phyloP scores from a whole-genome alignment of 2,797 vertebrate species.

The Gobionotothen gibberifrons region DNA sequence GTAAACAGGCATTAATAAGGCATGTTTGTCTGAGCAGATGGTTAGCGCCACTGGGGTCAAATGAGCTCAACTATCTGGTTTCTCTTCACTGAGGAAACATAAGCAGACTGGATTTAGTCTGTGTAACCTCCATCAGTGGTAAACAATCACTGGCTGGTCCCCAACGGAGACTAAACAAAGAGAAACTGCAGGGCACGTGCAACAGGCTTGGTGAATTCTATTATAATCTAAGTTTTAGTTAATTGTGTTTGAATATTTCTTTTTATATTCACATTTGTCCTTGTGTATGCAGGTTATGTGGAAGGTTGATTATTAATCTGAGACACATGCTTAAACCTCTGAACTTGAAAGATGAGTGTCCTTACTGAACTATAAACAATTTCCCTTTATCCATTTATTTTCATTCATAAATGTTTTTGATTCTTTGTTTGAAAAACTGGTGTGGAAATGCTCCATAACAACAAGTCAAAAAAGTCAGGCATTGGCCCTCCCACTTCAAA shows the following conservation, averaged over 20 bases:
- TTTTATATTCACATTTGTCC: neutral
- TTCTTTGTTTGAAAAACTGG: neutral
- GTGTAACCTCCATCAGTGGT: conserved; percentile 1
- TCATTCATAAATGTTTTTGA: too few species aligned
- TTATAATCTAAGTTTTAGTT: conserved; percentile 4
- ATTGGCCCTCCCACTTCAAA: neutral
- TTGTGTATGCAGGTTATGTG: neutral
- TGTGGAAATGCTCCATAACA: neutral
- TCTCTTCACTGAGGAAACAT: conserved; percentile 19
- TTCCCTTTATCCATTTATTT: too few species aligned
- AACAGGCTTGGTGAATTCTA: neutral
- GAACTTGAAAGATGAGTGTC: too few species aligned
- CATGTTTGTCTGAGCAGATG: conserved; percentile 28
- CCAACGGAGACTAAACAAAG: conserved; percentile 5
- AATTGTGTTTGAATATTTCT: neutral
- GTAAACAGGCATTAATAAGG: conserved; percentile 21
- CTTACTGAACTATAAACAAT: too few species aligned
- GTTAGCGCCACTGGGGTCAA: conserved; percentile 24
- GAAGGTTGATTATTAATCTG: too few species aligned
- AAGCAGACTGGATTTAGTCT: conserved; percentile 28
- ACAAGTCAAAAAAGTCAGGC: neutral
- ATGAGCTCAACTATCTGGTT: conserved; percentile 23
- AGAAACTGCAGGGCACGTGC: conserved; percentile 1
- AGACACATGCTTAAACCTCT: too few species aligned
- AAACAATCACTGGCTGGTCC: conserved; percentile 11